A percentile compares a stretch with the other conserved stretches of the same genome.
These are phyloP conservation scores for Enteromius trimaculatus DNA, from an alignment of 2,797 vertebrate genomes.

Conservation along the genomic window DNA sequence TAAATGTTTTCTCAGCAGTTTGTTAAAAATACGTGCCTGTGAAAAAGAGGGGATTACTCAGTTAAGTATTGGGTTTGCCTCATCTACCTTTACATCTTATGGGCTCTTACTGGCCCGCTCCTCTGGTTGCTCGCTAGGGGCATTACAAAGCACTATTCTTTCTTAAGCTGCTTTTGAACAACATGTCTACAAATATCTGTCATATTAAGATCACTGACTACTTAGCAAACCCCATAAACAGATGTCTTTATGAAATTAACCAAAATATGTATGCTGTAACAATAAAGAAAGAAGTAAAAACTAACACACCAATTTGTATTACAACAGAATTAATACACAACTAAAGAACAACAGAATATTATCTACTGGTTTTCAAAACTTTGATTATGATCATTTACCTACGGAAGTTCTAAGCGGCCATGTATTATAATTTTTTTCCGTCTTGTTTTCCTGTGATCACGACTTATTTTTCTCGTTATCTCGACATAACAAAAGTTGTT, in stretches of 20 bases:
- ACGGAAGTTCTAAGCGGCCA: too few species aligned
- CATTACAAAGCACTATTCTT: neutral
- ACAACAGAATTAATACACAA: neutral
- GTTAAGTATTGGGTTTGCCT: neutral
- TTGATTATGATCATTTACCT: neutral
- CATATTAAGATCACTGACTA: neutral
- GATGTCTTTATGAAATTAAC: neutral
- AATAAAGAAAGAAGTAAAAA: neutral
- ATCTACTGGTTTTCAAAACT: neutral
- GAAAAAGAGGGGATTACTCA: neutral
- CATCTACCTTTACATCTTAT: neutral
- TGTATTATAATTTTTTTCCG: too few species aligned
- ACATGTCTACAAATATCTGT: neutral
- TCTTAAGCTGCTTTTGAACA: neutral
- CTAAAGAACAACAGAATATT: neutral
- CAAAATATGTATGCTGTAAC: neutral
- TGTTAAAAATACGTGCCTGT: neutral
- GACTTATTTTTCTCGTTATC: too few species aligned
- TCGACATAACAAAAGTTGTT: too few species aligned
- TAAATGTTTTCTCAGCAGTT: conserved; percentile 1
- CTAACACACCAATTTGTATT: neutral
- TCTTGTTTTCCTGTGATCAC: too few species aligned
- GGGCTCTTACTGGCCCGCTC: neutral
- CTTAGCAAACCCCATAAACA: neutral
- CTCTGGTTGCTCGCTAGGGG: neutral